Base-by-base conservation (phyloP, 2,888 invertebrate species). In the Melitaea athalia region DNA sequence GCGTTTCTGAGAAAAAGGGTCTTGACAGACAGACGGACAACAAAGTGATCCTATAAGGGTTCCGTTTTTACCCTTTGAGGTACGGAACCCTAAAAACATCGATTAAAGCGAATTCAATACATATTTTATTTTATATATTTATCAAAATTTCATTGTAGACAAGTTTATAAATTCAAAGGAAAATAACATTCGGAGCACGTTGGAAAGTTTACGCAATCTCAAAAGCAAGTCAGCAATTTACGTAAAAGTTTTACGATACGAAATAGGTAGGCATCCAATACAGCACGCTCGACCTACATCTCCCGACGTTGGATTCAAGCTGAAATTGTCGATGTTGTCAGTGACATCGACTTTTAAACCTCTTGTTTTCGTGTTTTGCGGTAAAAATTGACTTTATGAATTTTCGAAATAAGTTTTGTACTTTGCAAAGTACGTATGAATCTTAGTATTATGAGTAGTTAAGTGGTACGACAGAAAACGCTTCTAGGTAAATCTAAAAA, bases 271-370 rank as follows among this genome's bases (percentile, higher is more conserved):
- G 43, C 67, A 62, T 57, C 53, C 62, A 43, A 67, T 62, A 47
- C 49, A 62, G 67, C 24, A 59, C 38, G 64, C 62, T 63, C 57
- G 67, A 67, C 67, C 67, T 67, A 67, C n/a, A 62, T 67, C 17
- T 49, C 49, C 50, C 38, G 55, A 53, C 61, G 45, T 33, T 12
- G 6, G 33, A 12, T 33, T 55, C 7, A 8, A 57, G 38, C 57
- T 15, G 57, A 38, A 57, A 67, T 62, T 67, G 57, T 67, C 67
- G 62, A 67, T 67, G 61, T 60, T 42, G 57, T 15, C 31, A 66
- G 45, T 38, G 61, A 66, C 45, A 52, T 15, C 43, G 60, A 66
- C 55, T 66, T 45, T 61, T 42, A 55, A 66, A 38, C 45, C 17
- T 15, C 50, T 42, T 65, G 50, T 55, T 59, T 53, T 50, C 42